phyloP scores from a whole-genome alignment of 2,888 invertebrate genomes.

The Patella caerulea region DNA sequence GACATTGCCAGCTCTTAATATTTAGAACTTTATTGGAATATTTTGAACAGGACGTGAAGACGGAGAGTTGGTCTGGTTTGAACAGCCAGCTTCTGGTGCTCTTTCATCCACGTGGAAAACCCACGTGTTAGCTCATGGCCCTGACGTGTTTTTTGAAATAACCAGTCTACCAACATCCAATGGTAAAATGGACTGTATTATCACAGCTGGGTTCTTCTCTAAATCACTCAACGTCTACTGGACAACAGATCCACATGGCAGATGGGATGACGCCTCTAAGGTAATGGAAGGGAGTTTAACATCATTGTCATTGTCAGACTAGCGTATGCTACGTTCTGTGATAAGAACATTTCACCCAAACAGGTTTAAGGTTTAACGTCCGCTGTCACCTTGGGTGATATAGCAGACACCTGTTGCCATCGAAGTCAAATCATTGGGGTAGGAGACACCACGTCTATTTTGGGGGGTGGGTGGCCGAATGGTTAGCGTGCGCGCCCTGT shows the following conservation, averaged over 20 bases:
- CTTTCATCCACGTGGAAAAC: constrained; percentile 44
- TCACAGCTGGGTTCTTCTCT: constrained; percentile 59
- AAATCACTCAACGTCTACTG: constrained; percentile 54
- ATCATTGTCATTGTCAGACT: no score
- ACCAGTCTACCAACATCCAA: constrained; percentile 37
- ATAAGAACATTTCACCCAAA: no score
- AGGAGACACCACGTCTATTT: no score
- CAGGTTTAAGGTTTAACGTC: no score
- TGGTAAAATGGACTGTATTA: constrained; percentile 41
- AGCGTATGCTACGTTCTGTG: no score
- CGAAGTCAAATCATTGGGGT: no score
- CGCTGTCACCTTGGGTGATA: no score
- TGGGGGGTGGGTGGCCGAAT: no score
- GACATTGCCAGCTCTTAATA: no score
- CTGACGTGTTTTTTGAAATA: constrained; percentile 48
- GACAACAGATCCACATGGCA: constrained; percentile 42
- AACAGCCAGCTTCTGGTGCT: constrained; percentile 43
- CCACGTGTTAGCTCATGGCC: constrained; percentile 48
- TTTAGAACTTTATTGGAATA: neutral
- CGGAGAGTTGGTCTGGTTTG: constrained; percentile 55
- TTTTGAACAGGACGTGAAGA: constrained; percentile 35
- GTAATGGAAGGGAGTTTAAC: no score
- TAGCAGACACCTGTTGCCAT: no score
- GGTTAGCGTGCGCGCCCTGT: no score
- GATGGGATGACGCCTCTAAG: constrained; percentile 45